phyloP scores from a whole-genome alignment of 1,140 invertebrate genomes.

The Aporrectodea caliginosa region DNA sequence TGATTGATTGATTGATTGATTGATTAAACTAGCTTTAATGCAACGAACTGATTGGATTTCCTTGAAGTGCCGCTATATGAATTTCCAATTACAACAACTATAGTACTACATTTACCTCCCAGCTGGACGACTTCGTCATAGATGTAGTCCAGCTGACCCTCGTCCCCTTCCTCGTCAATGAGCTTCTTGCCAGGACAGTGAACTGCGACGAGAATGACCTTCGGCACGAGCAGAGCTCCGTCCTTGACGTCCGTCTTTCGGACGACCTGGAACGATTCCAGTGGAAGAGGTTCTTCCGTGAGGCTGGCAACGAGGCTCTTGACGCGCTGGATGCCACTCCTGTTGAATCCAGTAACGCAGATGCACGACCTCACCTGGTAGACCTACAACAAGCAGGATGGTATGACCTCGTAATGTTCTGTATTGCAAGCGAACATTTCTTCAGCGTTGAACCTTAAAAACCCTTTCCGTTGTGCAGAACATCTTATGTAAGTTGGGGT shows the following conservation, averaged over 20 bases:
- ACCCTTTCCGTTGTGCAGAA: no score
- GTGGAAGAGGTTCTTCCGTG: background rate
- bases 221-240: slow-evolving; percentile 27
- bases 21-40: no score
- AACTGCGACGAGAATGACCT: slow-evolving; percentile 25
- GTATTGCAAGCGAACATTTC: no score
- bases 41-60: no score
- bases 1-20: no score
- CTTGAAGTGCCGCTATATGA: no score
- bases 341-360: slow-evolving; percentile 19
- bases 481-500: no score
- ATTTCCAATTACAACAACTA: no score
- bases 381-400: background rate
- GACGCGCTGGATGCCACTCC: slow-evolving; percentile 18
- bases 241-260: slow-evolving; percentile 22
- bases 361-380: slow-evolving; percentile 19
- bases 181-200: slow-evolving; percentile 27
- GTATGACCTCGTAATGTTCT: no score
- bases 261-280: slow-evolving; percentile 27
- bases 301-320: slow-evolving; percentile 12
- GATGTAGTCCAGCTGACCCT: slow-evolving; percentile 21
- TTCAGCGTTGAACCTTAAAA: no score
- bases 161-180: slow-evolving; percentile 24
- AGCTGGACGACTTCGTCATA: slow-evolving; percentile 27
- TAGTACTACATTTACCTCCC: no score